These are phyloP conservation scores for Pipistrellus kuhlii DNA, from an alignment of 2,797 vertebrate genomes.

Conservation along the genomic window DNA sequence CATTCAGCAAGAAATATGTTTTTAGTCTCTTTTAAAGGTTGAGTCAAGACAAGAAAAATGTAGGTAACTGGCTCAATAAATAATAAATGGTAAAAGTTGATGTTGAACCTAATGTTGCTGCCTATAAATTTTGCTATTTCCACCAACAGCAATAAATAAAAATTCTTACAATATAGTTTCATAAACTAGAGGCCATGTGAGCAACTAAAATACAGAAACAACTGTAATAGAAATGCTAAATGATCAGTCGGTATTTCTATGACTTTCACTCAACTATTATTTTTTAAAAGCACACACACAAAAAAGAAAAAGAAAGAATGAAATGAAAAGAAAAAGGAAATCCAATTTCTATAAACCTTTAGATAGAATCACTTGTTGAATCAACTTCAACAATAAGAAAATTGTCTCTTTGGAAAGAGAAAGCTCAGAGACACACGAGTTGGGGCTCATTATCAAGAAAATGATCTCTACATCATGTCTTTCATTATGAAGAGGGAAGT, in stretches of 20 bases:
- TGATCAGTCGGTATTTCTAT: background rate
- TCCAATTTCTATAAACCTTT: conserved; percentile 25
- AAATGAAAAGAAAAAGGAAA: background rate
- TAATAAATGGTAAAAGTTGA: background rate
- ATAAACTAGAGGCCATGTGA: background rate
- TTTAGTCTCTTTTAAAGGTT: background rate
- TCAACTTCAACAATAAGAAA: conserved; percentile 32
- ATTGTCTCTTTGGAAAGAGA: conserved; percentile 43
- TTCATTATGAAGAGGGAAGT: conserved; percentile 22
- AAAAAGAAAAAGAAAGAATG: background rate
- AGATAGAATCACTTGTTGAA: conserved; percentile 27
- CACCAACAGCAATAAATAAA: background rate
- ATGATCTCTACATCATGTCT: conserved; percentile 45
- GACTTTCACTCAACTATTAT: background rate
- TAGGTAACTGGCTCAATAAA: background rate
- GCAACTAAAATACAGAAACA: background rate
- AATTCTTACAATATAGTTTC: background rate
- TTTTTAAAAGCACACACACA: background rate
- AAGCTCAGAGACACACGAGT: conserved; percentile 31
- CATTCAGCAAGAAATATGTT: background rate
- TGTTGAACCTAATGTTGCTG: background rate
- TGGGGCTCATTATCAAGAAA: conserved; percentile 33
- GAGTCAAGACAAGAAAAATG: background rate
- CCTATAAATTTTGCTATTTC: background rate
- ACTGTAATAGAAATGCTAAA: background rate